Conservation (phyloP, 2,888 invertebrate species). For the Dicycla oo region DNA sequence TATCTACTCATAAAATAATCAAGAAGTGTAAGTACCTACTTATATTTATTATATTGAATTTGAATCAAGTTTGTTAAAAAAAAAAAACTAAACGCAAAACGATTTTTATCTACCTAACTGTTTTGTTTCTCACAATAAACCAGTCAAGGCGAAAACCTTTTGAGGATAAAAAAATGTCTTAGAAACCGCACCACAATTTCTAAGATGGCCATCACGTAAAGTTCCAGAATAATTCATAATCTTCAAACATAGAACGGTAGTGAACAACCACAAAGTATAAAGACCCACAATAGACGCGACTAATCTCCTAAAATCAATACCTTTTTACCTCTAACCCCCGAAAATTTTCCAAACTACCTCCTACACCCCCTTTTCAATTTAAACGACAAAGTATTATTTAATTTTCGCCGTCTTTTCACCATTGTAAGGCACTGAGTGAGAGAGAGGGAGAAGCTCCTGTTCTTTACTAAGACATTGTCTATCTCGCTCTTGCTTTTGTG, state of each 20-base stretch:
- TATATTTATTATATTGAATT: background rate
- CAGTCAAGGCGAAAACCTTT: background rate
- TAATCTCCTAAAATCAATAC: conserved; percentile 89
- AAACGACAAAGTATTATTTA: conserved; percentile 91
- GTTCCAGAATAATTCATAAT: conserved; percentile 48
- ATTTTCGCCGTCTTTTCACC: conserved; percentile 89
- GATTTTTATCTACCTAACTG: background rate
- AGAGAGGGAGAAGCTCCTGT: conserved; percentile 74
- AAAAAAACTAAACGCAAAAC: too few species aligned
- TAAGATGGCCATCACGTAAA: conserved; percentile 30
- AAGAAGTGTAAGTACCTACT: background rate
- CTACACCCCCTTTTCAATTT: conserved; percentile 83
- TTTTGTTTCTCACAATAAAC: background rate
- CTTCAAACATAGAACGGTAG: conserved; percentile 54
- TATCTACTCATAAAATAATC: background rate
- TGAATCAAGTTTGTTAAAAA: background rate
- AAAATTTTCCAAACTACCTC: conserved; percentile 85
- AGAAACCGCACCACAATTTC: conserved; percentile 33
- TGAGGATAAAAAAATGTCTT: conserved; percentile 1
- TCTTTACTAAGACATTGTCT: conserved; percentile 81
- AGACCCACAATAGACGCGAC: conserved; percentile 73
- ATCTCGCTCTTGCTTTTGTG: conserved; percentile 73
- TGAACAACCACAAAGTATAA: conserved; percentile 62
- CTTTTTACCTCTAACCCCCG: conserved; percentile 87
- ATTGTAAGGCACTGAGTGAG: conserved; percentile 86